These are phyloP conservation scores for Leptobrachium leishanense DNA, from an alignment of 2,113 vertebrate species.

Conservation along the genomic window DNA sequence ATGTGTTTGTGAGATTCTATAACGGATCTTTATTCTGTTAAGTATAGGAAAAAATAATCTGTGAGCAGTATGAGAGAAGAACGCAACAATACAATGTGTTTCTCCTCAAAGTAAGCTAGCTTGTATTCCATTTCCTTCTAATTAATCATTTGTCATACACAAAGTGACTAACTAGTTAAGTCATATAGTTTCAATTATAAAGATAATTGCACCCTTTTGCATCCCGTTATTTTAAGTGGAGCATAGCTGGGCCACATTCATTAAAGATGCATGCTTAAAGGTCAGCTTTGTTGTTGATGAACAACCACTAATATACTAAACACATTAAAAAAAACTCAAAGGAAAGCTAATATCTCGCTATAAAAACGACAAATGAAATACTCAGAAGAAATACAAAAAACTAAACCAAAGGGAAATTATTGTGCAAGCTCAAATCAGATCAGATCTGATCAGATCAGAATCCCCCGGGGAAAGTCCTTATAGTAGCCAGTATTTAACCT, in stretches of 20 bases:
- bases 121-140: not conserved
- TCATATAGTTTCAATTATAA: constrained; percentile 18
- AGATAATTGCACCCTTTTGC: constrained; percentile 21
- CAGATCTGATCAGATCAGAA: too few species aligned
- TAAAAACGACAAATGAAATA: too few species aligned
- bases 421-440: too few species aligned
- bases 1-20: too few species aligned
- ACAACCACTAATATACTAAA: constrained; percentile 15
- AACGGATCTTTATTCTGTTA: too few species aligned
- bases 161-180: not conserved
- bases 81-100: not conserved
- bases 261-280: constrained; percentile 25
- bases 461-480: too few species aligned
- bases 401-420: too few species aligned
- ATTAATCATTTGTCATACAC: constrained; percentile 6
- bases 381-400: too few species aligned
- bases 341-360: too few species aligned
- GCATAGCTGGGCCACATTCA: not conserved
- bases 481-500: too few species aligned
- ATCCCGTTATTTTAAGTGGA: constrained; percentile 27
- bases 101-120: not conserved
- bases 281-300: constrained; percentile 37
- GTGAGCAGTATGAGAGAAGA: too few species aligned
- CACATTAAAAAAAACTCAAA: not conserved
- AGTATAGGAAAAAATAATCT: too few species aligned